Percentiles rank a stretch among this genome's conserved stretches.
These are phyloP conservation scores for Condylura cristata DNA, from an alignment of 2,113 vertebrate genomes.

Conservation along the genomic window DNA sequence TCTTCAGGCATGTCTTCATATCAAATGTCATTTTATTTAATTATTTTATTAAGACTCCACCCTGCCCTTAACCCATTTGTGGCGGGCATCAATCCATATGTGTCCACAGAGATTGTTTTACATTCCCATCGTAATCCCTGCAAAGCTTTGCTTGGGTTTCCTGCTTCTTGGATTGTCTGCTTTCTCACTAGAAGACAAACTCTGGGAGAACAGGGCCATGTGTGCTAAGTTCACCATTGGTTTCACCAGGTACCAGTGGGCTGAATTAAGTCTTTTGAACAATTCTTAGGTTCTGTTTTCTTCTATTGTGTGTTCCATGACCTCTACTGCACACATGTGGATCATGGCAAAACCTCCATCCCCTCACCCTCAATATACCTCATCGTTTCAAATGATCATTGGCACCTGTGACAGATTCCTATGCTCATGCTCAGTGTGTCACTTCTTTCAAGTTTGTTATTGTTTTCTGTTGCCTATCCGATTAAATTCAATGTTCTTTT, in stretches of 20 bases:
- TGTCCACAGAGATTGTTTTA: background rate
- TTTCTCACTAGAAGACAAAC: background rate
- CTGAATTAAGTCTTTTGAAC: background rate
- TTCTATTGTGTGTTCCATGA: background rate
- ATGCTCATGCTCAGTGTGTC: background rate
- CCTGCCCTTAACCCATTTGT: background rate
- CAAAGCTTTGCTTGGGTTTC: accelerated
- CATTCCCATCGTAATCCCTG: background rate
- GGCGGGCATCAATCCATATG: background rate
- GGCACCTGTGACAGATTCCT: background rate
- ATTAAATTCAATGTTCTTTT: background rate
- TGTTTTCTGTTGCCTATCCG: background rate
- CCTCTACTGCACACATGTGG: background rate
- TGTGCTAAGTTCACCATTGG: background rate
- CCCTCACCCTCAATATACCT: background rate
- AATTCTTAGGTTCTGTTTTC: background rate
- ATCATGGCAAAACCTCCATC: background rate
- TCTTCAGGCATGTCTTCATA: background rate
- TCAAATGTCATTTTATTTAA: background rate
- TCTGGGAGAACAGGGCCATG: accelerated
- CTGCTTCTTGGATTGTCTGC: background rate
- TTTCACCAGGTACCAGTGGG: background rate
- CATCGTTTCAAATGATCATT: background rate
- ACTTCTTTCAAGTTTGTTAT: background rate
- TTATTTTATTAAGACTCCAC: background rate